Evolutionary conservation across 1,140 invertebrate species (phyloP).

Genomic region (Subanguina moxae): DNA sequence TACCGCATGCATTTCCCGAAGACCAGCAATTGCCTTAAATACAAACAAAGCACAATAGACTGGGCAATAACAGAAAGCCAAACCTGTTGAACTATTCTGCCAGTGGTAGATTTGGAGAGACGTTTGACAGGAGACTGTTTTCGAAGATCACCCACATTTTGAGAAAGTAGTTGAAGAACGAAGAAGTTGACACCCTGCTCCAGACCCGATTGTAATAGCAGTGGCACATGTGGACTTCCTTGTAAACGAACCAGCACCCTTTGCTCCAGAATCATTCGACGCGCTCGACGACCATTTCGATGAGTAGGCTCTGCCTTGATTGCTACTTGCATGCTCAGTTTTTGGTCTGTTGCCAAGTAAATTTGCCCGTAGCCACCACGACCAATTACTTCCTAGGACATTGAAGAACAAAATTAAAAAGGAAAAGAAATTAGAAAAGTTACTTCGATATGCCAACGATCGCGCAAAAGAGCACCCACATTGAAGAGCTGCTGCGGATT

Average conservation of each 20-base stretch:
- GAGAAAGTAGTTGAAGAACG: conserved; percentile 94
- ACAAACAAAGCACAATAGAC: background rate
- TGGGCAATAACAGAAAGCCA: conserved; percentile 36
- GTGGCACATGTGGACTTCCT: conserved; percentile 61
- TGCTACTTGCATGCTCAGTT: conserved; percentile 75
- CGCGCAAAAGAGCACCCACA: conserved; percentile 21
- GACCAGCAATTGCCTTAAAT: conserved; percentile 67
- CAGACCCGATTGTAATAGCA: conserved; percentile 35
- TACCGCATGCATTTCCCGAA: conserved; percentile 94
- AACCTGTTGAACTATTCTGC: conserved; percentile 88
- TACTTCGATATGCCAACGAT: conserved; percentile 35
- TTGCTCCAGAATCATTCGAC: conserved; percentile 92
- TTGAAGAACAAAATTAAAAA: background rate
- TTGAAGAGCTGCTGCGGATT: conserved; percentile 6
- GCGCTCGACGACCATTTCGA: conserved; percentile 86
- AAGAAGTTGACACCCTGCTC: conserved; percentile 21
- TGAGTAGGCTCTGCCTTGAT: conserved; percentile 93
- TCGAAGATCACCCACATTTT: conserved; percentile 90
- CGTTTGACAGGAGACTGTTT: conserved; percentile 80
- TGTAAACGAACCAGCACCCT: conserved; percentile 83
- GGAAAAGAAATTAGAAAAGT: background rate
- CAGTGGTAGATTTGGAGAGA: conserved; percentile 87
- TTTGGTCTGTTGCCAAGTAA: conserved; percentile 88
- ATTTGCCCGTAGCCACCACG: conserved; percentile 99
- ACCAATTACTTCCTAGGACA: conserved; percentile 75